phyloP scores from a whole-genome alignment of 2,888 invertebrate species.

The Drosophila mimetica region DNA sequence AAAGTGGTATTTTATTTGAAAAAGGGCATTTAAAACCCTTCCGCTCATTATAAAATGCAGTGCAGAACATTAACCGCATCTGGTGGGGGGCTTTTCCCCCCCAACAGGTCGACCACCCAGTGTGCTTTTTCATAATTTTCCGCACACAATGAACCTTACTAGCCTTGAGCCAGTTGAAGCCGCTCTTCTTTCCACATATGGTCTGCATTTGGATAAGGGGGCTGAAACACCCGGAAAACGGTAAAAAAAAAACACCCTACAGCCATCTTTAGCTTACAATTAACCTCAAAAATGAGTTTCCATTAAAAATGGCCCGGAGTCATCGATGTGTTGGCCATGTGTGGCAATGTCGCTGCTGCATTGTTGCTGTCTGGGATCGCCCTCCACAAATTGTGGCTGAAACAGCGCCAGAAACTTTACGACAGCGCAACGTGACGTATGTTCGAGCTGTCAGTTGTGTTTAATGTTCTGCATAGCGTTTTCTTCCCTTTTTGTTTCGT shows the following conservation, averaged over 20 bases:
- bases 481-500: conserved; percentile 6
- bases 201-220: conserved; percentile 20
- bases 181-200: neutral
- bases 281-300: conserved; percentile 78
- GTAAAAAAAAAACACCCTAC: neutral
- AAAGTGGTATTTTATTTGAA: neutral
- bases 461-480: conserved; percentile 69
- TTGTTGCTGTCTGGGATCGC: conserved; percentile 29
- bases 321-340: conserved; percentile 61
- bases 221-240: neutral
- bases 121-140: conserved; percentile 72
- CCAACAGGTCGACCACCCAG: conserved; percentile 51
- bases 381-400: conserved; percentile 25
- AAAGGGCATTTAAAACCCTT: conserved; percentile 56
- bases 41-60: conserved; percentile 72
- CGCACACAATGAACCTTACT: conserved; percentile 58
- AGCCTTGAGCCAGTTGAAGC: conserved; percentile 62
- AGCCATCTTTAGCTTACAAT: conserved; percentile 73
- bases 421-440: conserved; percentile 76
- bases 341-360: conserved; percentile 18
- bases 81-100: conserved; percentile 28
- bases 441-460: conserved; percentile 75
- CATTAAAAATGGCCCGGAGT: conserved; percentile 76
- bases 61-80: conserved; percentile 61
- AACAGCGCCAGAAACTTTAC: conserved; percentile 66